Evolutionary conservation across 2,113 vertebrate genomes (phyloP).

Genomic region (Synodontis membranacea): DNA sequence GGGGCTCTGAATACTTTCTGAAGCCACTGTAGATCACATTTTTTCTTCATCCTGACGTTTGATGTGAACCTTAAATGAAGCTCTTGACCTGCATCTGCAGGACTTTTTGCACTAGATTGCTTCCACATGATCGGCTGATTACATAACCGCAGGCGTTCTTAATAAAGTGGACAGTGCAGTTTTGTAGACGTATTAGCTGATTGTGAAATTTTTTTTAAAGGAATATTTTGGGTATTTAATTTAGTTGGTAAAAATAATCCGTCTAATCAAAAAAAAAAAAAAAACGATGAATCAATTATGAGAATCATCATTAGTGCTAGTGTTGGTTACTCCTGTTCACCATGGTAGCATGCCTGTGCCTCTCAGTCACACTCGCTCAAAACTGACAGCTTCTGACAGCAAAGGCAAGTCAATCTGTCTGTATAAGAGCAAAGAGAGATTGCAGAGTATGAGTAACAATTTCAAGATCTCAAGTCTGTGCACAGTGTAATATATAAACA

Average conservation of each 20-base stretch:
- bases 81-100: too few species aligned
- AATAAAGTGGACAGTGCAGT: not conserved
- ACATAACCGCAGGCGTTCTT: not conserved
- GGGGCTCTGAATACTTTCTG: too few species aligned
- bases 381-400: not conserved
- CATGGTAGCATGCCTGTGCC: not conserved
- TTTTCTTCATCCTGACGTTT: too few species aligned
- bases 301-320: not conserved
- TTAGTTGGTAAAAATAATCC: not conserved
- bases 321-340: not conserved
- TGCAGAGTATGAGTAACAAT: not conserved
- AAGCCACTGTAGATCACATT: too few species aligned
- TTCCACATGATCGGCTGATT: too few species aligned
- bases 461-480: not conserved
- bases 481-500: too few species aligned
- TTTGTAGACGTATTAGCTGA: too few species aligned
- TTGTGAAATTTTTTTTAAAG: too few species aligned
- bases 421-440: not conserved
- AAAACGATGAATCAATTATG: too few species aligned
- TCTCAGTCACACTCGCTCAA: not conserved
- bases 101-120: too few species aligned
- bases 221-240: not conserved
- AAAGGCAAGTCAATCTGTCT: not conserved
- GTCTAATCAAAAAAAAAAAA: too few species aligned
- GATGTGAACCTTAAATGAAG: too few species aligned